Evolutionary conservation across 2,113 vertebrate genomes (phyloP), one percentile per base, ranked within the genome.

Genomic region (Lota lota): DNA sequence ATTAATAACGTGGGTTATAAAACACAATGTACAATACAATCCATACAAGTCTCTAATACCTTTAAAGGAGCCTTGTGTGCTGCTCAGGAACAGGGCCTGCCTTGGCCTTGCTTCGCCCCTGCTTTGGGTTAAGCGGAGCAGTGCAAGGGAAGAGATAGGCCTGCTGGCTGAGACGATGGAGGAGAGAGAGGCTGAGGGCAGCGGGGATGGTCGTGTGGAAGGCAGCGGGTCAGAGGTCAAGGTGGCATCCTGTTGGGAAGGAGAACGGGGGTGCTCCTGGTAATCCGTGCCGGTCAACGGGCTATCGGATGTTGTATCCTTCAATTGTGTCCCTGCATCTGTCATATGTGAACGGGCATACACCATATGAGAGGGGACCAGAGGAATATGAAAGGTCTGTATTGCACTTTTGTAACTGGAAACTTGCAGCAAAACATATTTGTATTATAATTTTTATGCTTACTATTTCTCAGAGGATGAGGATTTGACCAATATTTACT

Each of bases 251-350:
- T 20, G 40, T 47, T 47, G 2, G 8, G 77, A 40, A 47, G 62
- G 19, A 61, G n/a, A 14, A n/a, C n/a, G 47, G 24, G 11, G 22
- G 70, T 18, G 22, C 50, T 28, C 54, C 15, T 21, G 28, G 12
- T 40, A n/a, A 8, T 47, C 18, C 2, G 18, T 24, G n/a, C 63
- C 72, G 61, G 63, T 65, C 56, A 1, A 22, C 33, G 51, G 47
- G 40, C 20, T 58, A 5, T 33, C 59, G 5, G 67, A 15, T 15
- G 22, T 68, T 69, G 76, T 11, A 65, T 75, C 71, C 75, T 77
- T 50, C 54, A 78, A 4, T 77, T 89, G 85, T 79, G 19, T 22
- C 0, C 22, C 73, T 2, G 80, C 79, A 73, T 85, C 90, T 91
- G 83, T 67, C 28, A 58, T 64, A 60, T 50, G 24, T 67, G 40